A percentile compares a stretch with the other conserved stretches of the same genome.
phyloP scores from a whole-genome alignment of 2,888 invertebrate genomes.

The Drosophila mercatorum region DNA sequence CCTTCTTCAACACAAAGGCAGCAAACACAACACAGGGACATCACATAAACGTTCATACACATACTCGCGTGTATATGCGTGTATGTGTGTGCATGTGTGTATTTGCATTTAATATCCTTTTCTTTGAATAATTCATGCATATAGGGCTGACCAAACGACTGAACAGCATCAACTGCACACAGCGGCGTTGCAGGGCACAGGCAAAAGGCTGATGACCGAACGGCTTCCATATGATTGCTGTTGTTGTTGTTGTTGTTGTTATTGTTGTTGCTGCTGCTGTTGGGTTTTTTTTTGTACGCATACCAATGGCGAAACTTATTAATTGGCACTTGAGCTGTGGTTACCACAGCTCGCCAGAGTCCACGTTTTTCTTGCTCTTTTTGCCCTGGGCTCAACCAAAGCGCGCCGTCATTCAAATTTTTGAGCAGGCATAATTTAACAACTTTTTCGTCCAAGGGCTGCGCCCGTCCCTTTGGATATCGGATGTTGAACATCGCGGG shows the following conservation, averaged over 20 bases:
- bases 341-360: conserved; percentile 32
- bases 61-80: neutral
- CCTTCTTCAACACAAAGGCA: conserved; percentile 34
- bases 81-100: conserved; percentile 26
- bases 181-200: conserved; percentile 42
- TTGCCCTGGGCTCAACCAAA: conserved; percentile 41
- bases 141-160: conserved; percentile 63
- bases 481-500: conserved; percentile 62
- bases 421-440: conserved; percentile 77
- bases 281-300: conserved; percentile 51
- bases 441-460: conserved; percentile 47
- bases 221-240: conserved; percentile 38
- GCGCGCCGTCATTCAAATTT: conserved; percentile 66
- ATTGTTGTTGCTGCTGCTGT: neutral
- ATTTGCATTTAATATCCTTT: conserved; percentile 76
- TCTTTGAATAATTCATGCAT: conserved; percentile 77
- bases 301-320: conserved; percentile 75
- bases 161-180: conserved; percentile 50
- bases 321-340: conserved; percentile 76
- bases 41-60: conserved; percentile 29
- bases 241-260: conserved; percentile 9
- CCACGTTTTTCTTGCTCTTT: conserved; percentile 12
- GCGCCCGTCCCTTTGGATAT: conserved; percentile 58
- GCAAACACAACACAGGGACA: conserved; percentile 37
- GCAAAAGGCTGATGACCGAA: conserved; percentile 46